Base-by-base conservation (phyloP, 2,113 vertebrate genomes). In the Dasyurus viverrinus region DNA sequence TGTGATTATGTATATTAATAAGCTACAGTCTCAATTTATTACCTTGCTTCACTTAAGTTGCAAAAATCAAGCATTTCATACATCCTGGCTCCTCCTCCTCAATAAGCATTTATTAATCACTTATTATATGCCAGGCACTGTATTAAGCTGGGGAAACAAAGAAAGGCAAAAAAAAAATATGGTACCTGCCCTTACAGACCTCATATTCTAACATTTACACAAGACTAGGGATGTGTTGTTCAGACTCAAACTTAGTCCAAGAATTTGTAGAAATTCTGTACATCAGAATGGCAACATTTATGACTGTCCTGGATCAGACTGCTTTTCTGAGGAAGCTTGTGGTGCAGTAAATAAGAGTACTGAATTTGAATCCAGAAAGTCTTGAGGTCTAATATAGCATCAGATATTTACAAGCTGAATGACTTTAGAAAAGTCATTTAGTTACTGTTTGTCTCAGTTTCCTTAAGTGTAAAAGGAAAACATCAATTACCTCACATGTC, bases 21-120 rank as follows among this genome's bases (percentile, higher is more conserved):
- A 10, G 54, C 47, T 93, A 57, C 30, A 92, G 53, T 54, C 12
- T 90, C 55, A 1, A 53, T 91, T 76, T 84, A 96, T 14, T 92
- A 68, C 68, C 48, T 90, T 47, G 89, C 84, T 94, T 95, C 55
- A 89, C 92, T 94, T 76, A 26, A 76, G 54, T 54, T n/a, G 5
- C 36, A 6, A 14, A 76, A 60, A 27, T 76, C 60, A n/a, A 76
- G 60, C n/a, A 76, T 76, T 76, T 76, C 30, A 68, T 68, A 14
- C 12, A 16, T 60, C 26, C 48, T 48, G 48, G 48, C 48, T 48
- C 48, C 2, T 60, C 10, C 10, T 60, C 54, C 60, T 14, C 12
- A 68, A 36, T 36, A 68, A 68, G 30, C 60, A 36, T 68, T 68
- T 36, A 68, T 68, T 68, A 68, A 68, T 68, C 11, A 68, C 60